Conservation (phyloP, 2,113 vertebrate genomes). For the Brachyistius frenatus region DNA sequence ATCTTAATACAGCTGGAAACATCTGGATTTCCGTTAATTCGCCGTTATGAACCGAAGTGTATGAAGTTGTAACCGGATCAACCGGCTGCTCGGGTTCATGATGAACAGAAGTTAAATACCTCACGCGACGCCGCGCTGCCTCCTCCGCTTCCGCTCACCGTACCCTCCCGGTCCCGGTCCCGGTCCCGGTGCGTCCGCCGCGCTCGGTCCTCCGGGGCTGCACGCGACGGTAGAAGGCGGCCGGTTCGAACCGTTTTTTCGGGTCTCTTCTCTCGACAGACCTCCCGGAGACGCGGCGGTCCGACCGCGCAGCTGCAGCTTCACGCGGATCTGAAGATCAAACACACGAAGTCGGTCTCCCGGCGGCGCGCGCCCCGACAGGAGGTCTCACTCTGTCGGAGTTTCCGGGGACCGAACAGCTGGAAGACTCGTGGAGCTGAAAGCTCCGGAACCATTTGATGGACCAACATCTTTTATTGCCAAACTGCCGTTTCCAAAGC, state of each 20-base stretch:
- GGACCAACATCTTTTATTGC: too few relatives aligned
- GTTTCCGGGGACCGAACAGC: too few relatives aligned
- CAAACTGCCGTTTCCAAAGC: too few relatives aligned
- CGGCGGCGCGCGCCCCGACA: background rate
- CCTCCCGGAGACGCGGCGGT: background rate
- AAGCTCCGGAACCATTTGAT: too few relatives aligned
- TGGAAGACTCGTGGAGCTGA: too few relatives aligned
- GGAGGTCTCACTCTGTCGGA: conserved; percentile 41
- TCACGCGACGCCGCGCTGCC: conserved; percentile 26
- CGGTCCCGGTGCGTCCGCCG: background rate
- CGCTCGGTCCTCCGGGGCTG: background rate
- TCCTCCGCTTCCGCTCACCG: conserved; percentile 32
- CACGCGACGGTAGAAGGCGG: background rate
- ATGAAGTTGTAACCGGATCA: too few relatives aligned
- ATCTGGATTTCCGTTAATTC: too few relatives aligned
- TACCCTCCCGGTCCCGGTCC: background rate
- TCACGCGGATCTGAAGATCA: conserved; percentile 44
- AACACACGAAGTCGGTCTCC: background rate
- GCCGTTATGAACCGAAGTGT: too few relatives aligned
- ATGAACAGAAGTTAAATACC: background rate
- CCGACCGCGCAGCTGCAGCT: conserved; percentile 13
- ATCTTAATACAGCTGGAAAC: too few relatives aligned
- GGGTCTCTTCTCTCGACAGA: background rate
- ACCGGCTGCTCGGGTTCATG: too few relatives aligned
- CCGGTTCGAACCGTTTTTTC: background rate